Evolutionary conservation across 2,888 invertebrate genomes (phyloP), one percentile per base, ranked within the genome.

Genomic region (Phortica okadai): DNA sequence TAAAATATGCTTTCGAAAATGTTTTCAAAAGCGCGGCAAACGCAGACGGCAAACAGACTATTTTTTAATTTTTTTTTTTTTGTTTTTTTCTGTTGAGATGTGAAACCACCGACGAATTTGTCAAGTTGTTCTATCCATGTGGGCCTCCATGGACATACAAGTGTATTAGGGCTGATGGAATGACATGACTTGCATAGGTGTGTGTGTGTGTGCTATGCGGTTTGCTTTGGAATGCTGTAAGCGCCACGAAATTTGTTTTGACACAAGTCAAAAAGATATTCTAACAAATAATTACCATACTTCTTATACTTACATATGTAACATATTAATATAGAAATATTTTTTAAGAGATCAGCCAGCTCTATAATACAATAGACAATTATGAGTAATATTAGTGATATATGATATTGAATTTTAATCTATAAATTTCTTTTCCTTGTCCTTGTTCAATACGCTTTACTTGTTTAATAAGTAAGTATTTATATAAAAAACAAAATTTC

Each of bases 241-340:
- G 83, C 82, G 84, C 85, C 83, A 87, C 83, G 83, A 84, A 86
- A 85, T 85, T 83, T 85, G 86, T 87, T 87, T 83, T 85, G 85
- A 87, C 87, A 85, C 85, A 81, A 87, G 85, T 85, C 85, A 85
- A 80, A 83, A 73, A 83, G 82, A 84, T 8, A 50, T 50, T 8
- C 50, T 50, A 50, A 50, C 50, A 6, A 45, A 3, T 50, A 50
- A 50, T 50, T 50, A 50, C 50, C 8, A 50, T 21, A 21, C 21
- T 21, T 21, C 21, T 21, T 21, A 21, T 21, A 21, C 21, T 21
- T 21, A 21, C 21, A 21, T 21, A 21, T 21, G 21, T 21, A 21
- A 21, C 21, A 21, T 21, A 21, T 21, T 21, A 0, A 21, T 21
- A 21, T 21, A 21, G 21, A 21, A 1, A 21, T 21, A 21, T 21